These are phyloP conservation scores for Aromia moschata DNA, from an alignment of 2,888 invertebrate genomes.

Conservation along the genomic window DNA sequence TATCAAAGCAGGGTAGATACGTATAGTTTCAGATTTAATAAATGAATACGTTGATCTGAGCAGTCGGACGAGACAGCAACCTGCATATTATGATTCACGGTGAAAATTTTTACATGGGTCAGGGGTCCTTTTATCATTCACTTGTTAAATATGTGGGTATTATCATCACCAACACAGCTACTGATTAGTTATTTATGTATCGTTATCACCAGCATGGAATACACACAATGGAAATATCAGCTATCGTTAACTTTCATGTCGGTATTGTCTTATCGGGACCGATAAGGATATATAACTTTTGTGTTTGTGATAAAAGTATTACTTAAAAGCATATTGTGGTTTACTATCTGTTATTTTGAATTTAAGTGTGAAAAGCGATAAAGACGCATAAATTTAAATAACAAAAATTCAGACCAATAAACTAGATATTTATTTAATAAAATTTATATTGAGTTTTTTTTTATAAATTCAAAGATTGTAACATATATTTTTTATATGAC, in stretches of 20 bases:
- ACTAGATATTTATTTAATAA: too few species aligned
- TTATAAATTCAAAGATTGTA: too few species aligned
- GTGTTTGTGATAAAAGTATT: conserved; percentile 32
- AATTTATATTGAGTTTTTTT: too few species aligned
- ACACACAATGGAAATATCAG: conserved; percentile 55
- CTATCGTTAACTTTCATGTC: conserved; percentile 54
- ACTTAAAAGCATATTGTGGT: conserved; percentile 18
- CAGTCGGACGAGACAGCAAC: not conserved
- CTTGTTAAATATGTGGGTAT: conserved; percentile 50
- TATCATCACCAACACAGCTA: conserved; percentile 54
- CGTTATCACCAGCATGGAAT: conserved; percentile 55
- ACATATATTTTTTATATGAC: too few species aligned
- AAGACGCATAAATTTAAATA: not conserved
- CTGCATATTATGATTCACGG: conserved; percentile 14
- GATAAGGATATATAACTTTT: conserved; percentile 40
- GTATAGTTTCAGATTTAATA: too few species aligned
- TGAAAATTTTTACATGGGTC: conserved; percentile 19
- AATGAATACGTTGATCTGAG: too few species aligned
- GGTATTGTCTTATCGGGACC: conserved; percentile 43
- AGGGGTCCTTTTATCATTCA: conserved; percentile 13
- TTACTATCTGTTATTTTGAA: conserved; percentile 1
- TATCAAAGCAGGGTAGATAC: too few species aligned
- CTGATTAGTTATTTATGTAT: conserved; percentile 55
- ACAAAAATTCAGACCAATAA: too few species aligned
- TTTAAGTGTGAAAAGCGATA: conserved; percentile 2